Evolutionary conservation across 2,888 invertebrate species (phyloP), one percentile per base, ranked within the genome.

Genomic region (Epinotia nisella): DNA sequence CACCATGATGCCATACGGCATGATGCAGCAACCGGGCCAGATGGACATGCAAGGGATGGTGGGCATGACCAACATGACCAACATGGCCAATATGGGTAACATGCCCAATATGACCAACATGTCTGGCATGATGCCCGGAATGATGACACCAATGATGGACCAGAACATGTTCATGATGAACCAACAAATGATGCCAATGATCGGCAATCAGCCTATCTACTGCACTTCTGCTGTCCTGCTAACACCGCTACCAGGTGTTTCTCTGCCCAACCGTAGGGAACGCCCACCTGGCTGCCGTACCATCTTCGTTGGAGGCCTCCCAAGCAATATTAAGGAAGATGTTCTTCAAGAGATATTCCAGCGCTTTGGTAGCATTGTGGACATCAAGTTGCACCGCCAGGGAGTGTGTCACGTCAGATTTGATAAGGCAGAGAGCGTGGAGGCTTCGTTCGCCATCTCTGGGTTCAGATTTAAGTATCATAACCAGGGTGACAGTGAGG

Each of bases 321-420:
- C 98, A 0, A 96, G 97, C 81, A 97, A 96, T 77, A 95, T 96
- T 13, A 96, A 96, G 0, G 97, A 97, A 86, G 96, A 96, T 61
- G 95, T 96, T 66, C 95, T 98, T 72, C 95, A 95, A 74, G 98
- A 98, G 87, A 96, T 98, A 74, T 98, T 98, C 88, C 96, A 97
- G 79, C 95, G 94, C 3, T 98, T 98, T 82, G 91, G 91, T 0
- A 69, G 29, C 0, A 85, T 92, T 49, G 77, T 76, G 3, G 84
- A 88, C 66, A 82, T 91, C 95, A 98, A 58, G 71, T 92, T 98
- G 80, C 98, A 98, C 75, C 97, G 97, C 83, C 98, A 98, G 85
- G 98, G 98, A 80, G 98, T 98, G 81, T 98, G 98, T 82, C 98
- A 98, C 84, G 96, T 99, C 79, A 95, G 98, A 74, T 99, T 97